Percentiles rank a stretch among this genome's conserved stretches.
Evolutionary conservation across 2,888 invertebrate species (phyloP).

Genomic region (Tachystola acroxantha): DNA sequence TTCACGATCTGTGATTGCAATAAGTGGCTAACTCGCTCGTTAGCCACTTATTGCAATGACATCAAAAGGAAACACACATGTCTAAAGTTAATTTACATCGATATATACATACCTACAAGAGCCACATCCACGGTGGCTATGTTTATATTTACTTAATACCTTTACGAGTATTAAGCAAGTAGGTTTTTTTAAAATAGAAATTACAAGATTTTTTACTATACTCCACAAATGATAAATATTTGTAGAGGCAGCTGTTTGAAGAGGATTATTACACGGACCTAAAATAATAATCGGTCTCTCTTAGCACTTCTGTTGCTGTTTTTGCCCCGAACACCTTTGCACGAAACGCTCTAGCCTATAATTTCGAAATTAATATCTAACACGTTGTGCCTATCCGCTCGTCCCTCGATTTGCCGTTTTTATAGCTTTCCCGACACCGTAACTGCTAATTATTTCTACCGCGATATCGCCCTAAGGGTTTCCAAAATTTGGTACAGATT

Average conservation of each 20-base stretch:
- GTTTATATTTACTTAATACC: too few species aligned
- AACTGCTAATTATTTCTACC: conserved; percentile 60
- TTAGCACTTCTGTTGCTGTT: conserved; percentile 73
- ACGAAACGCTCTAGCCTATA: conserved; percentile 55
- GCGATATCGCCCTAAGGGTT: conserved; percentile 47
- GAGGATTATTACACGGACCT: conserved; percentile 57
- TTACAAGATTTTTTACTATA: conserved; percentile 18
- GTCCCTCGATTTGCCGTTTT: conserved; percentile 66
- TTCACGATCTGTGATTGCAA: too few species aligned
- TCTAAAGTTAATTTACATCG: too few species aligned
- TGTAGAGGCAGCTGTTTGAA: conserved; percentile 70
- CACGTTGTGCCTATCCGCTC: conserved; percentile 71
- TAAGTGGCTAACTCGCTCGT: too few species aligned
- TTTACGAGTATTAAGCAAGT: too few species aligned
- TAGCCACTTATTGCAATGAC: too few species aligned
- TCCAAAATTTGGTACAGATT: conserved; percentile 20
- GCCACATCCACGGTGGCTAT: too few species aligned
- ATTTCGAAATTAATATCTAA: conserved; percentile 75
- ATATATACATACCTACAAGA: too few species aligned
- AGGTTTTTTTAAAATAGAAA: background rate
- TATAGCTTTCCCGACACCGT: conserved; percentile 61
- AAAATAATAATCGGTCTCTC: conserved; percentile 66
- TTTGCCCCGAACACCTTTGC: conserved; percentile 64
- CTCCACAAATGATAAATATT: conserved; percentile 73
- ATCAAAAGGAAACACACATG: too few species aligned